Base-by-base conservation (phyloP, 2,113 vertebrate species). In the Thryonomys swinderianus region DNA sequence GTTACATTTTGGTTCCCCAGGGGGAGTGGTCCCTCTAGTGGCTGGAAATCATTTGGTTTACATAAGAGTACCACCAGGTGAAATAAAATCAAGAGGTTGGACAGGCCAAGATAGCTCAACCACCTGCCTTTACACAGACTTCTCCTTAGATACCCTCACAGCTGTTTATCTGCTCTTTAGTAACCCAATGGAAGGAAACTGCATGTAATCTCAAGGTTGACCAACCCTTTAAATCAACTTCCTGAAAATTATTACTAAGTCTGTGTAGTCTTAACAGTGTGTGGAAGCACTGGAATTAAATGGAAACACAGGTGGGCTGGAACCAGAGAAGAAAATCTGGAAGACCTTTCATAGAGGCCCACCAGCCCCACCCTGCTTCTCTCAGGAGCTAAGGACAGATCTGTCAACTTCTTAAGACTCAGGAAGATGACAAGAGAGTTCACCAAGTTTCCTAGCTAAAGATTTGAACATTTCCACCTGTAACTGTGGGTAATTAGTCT, bases 21-120 rank as follows among this genome's bases (percentile, higher is more conserved):
- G 93, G 94, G 64, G 1, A 96, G 96, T 3, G 80, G 85, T 95
- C 96, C 97, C 94, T 97, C 94, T 97, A 97, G 95, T 96, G 97
- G 95, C 66, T 96, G 79, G 48, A 95, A 23, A 27, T 73, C 61
- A 51, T 34, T 1, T 10, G 30, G 5, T 62, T 57, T 94, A 25
- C 9, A 17, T 0, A 79, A 30, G 4, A 37, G 12, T 53, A 85
- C 30, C 4, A 53, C 23, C 18, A 83, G 84, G 13, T 78, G 71
- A 71, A 90, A 87, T 76, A 71, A 90, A 87, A 95, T 48, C 17
- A 48, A 90, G 80, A 62, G 30, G 23, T 18, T 71, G n/a, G 7
- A n/a, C 5, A 74, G 5, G 5, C 37, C 14, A 13, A 79, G 11
- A 8, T 30, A 89, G 51, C 11, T 9, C 80, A 88, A 27, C 3